These are phyloP conservation scores for Ciconia boyciana DNA, from an alignment of 2,113 vertebrate species.

Conservation along the genomic window DNA sequence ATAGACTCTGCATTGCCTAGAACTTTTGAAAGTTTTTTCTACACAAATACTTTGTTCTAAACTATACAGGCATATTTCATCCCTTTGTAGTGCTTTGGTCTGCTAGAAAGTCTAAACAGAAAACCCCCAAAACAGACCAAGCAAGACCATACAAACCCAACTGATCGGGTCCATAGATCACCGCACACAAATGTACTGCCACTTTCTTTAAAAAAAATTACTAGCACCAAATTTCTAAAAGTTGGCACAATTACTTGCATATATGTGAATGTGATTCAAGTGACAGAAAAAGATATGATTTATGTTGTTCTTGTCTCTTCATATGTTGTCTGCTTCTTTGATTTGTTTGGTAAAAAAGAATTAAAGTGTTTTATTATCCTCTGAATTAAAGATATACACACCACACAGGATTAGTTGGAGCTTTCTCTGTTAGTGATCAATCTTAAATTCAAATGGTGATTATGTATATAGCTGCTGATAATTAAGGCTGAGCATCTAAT, in stretches of 20 bases:
- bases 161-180: neutral
- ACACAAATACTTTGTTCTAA: neutral
- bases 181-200: neutral
- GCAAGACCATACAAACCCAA: neutral
- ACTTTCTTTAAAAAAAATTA: neutral
- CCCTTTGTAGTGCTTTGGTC: neutral
- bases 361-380: neutral
- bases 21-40: neutral
- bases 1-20: neutral
- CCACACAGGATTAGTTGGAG: neutral
- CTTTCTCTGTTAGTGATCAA: neutral
- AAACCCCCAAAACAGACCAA: neutral
- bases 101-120: neutral
- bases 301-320: neutral
- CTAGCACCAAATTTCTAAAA: neutral
- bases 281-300: neutral
- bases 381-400: neutral
- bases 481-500: neutral
- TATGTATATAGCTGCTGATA: neutral
- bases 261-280: neutral
- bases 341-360: neutral
- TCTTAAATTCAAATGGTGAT: neutral
- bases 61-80: neutral
- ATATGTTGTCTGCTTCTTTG: neutral
- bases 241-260: neutral